These are phyloP conservation scores for Alcis repandata DNA, from an alignment of 2,888 invertebrate genomes.

Conservation along the genomic window DNA sequence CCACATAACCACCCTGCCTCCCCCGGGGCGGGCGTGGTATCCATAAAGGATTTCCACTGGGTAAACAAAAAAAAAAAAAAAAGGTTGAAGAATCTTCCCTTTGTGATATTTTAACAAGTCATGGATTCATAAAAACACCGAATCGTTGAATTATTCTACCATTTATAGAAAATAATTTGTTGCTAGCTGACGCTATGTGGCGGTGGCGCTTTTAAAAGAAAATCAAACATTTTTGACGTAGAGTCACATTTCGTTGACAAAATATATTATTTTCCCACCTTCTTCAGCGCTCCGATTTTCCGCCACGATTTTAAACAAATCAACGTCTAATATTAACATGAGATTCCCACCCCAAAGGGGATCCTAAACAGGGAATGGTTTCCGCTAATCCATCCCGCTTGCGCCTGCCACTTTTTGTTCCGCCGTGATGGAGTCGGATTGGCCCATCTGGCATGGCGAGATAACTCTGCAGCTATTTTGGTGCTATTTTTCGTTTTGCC, in stretches of 20 bases:
- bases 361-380: constrained; percentile 27
- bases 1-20: no score
- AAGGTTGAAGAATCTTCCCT: no score
- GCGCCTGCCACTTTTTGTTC: constrained; percentile 40
- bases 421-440: constrained; percentile 57
- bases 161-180: no score
- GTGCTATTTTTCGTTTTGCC: constrained; percentile 50
- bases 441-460: constrained; percentile 55
- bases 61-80: no score
- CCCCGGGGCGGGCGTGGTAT: no score
- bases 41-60: no score
- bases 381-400: constrained; percentile 40
- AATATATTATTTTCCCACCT: neutral
- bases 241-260: neutral
- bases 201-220: no score
- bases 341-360: constrained; percentile 1
- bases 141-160: no score
- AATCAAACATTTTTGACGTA: neutral
- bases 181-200: no score
- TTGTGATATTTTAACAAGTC: no score
- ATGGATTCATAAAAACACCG: no score
- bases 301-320: neutral
- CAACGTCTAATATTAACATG: neutral
- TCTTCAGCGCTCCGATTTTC: neutral
- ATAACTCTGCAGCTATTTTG: constrained; percentile 50